Conservation (phyloP, 2,797 vertebrate species). For the Lates japonicus region DNA sequence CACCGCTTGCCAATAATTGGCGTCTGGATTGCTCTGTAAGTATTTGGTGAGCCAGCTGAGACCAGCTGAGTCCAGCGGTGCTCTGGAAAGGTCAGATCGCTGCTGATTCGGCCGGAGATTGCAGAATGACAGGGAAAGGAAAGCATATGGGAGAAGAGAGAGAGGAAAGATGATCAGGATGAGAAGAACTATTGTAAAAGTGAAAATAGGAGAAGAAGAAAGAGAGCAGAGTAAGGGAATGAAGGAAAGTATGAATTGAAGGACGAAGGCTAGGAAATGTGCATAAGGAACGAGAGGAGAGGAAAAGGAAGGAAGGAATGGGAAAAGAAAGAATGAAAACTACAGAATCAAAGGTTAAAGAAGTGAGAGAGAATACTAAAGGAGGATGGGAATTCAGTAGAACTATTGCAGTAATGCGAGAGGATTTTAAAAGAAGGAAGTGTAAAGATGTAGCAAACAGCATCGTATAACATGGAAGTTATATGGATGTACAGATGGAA, state of each 20-base stretch:
- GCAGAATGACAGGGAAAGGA: constrained; percentile 31
- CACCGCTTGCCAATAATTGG: constrained; percentile 78
- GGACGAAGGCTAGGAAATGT: neutral
- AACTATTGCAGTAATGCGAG: neutral
- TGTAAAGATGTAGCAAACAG: neutral
- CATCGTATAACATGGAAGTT: neutral
- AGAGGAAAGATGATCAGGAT: constrained; percentile 24
- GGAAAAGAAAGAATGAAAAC: neutral
- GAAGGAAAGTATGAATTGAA: neutral
- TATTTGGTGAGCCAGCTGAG: constrained; percentile 71
- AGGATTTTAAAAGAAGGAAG: neutral
- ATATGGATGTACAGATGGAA: neutral
- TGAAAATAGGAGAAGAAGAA: neutral
- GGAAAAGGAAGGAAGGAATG: neutral
- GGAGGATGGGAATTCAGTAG: neutral
- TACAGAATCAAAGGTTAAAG: neutral
- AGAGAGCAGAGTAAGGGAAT: neutral
- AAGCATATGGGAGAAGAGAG: constrained; percentile 19
- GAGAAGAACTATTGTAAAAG: constrained; percentile 11
- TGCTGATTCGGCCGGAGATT: constrained; percentile 45
- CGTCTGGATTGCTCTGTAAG: constrained; percentile 71
- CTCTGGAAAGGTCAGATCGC: constrained; percentile 67
- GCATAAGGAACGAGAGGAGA: neutral
- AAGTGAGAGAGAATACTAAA: neutral
- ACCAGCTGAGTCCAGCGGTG: constrained; percentile 45